These are phyloP conservation scores for Silvanus unidentatus DNA, from an alignment of 2,888 invertebrate genomes.

Conservation along the genomic window DNA sequence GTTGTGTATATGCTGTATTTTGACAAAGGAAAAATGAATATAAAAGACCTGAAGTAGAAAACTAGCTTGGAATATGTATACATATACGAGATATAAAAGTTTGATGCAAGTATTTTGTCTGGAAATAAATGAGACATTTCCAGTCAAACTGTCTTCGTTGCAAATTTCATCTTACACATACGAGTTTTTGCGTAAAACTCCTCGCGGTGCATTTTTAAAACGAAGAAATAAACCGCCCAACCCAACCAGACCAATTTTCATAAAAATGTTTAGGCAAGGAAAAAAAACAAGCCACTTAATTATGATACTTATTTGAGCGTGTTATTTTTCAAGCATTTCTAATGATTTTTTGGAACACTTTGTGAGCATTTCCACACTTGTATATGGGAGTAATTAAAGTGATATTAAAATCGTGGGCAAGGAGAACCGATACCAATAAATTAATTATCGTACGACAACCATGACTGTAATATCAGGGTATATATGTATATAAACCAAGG, in stretches of 20 bases:
- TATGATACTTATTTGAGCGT: not conserved
- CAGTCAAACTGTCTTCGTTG: constrained; percentile 37
- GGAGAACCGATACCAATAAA: constrained; percentile 15
- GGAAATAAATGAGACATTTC: constrained; percentile 41
- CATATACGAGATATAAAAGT: constrained; percentile 35
- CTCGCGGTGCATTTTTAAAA: constrained; percentile 3
- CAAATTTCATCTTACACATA: constrained; percentile 29
- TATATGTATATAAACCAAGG: too few relatives aligned
- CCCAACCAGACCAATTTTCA: constrained; percentile 3
- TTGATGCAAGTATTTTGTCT: constrained; percentile 36
- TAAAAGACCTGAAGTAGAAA: constrained; percentile 24
- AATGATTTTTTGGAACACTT: too few relatives aligned
- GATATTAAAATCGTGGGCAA: too few relatives aligned
- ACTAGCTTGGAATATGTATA: constrained; percentile 29
- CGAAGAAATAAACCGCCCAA: constrained; percentile 4
- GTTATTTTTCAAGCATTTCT: not conserved
- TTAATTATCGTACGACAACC: constrained; percentile 24
- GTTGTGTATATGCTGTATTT: constrained; percentile 1
- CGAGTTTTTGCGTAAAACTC: not conserved
- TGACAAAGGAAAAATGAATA: constrained; percentile 3
- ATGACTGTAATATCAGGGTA: constrained; percentile 19
- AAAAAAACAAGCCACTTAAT: constrained; percentile 2
- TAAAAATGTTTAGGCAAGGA: constrained; percentile 1
- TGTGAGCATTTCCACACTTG: too few relatives aligned
- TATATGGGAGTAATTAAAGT: too few relatives aligned